Conservation (phyloP, 2,888 invertebrate genomes). For the Anoplius nigerrimus region DNA sequence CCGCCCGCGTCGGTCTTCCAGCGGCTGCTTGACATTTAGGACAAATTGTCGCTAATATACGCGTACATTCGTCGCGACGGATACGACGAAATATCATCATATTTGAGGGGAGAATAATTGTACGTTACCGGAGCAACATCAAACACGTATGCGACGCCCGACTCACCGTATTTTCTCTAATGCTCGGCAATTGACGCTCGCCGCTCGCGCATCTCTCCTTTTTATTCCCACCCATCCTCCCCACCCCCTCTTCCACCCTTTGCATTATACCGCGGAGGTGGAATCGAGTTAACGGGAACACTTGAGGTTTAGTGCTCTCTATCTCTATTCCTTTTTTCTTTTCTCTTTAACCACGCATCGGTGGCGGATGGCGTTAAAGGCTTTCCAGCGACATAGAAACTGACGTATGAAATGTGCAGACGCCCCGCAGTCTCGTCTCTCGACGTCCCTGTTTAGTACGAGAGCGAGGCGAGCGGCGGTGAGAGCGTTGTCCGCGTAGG, state of each 20-base stretch:
- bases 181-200: not conserved
- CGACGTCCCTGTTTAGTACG: too few species aligned
- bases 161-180: not conserved
- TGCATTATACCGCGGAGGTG: conserved; percentile 7
- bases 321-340: not conserved
- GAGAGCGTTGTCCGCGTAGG: too few species aligned
- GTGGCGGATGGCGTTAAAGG: conserved; percentile 7
- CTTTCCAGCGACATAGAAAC: conserved; percentile 13
- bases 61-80: too few species aligned
- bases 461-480: too few species aligned
- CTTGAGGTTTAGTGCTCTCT: conserved; percentile 9
- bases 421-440: too few species aligned
- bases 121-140: too few species aligned
- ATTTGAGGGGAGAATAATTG: too few species aligned
- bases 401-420: not conserved
- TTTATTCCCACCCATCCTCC: not conserved
- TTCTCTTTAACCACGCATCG: conserved; percentile 2
- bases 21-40: too few species aligned
- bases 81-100: too few species aligned
- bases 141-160: too few species aligned
- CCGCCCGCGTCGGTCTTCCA: too few species aligned
- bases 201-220: not conserved
- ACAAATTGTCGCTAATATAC: too few species aligned
- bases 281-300: conserved; percentile 14
- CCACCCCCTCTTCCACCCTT: not conserved